Base-by-base conservation (phyloP, 2,113 vertebrate species). In the Lipotes vexillifer region DNA sequence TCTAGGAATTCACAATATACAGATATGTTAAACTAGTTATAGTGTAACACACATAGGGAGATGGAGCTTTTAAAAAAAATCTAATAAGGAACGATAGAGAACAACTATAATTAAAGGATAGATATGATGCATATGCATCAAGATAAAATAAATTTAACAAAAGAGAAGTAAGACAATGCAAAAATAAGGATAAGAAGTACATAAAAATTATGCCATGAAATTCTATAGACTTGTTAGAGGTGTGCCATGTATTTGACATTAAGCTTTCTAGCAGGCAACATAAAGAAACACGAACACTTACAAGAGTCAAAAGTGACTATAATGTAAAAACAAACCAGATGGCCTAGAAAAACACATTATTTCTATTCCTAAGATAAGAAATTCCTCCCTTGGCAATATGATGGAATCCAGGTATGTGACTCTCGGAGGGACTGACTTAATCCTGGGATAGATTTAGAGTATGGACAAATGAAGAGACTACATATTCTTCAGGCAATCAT, bases 241-340 rank as follows among this genome's bases (percentile, higher is more conserved):
- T 41, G 15, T 63, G 52, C 92, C 49, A 46, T 12, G 72, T 27
- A 92, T 59, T 66, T 92, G 57, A 61, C 68, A 55, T 72, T 95
- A 92, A 96, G 74, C 80, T 97, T 93, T 97, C 80, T 84, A 95
- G 80, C 92, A 97, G 97, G 92, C 97, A 97, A 94, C 57, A 92
- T 65, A 94, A 96, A 97, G 94, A 95, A 95, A 95, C 57, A 85
- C 27, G 20, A 93, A 97, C 68, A 92, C 96, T 97, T 94, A 93
- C 21, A 90, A 95, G 85, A 97, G 63, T 96, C 83, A 95, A 92
- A 96, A 97, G 95, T 95, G 92, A 96, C 90, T 77, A 94, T 80
- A 96, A 97, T 68, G 95, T 95, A 96, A 98, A 98, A 97, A 97
- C 85, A 97, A 98, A 98, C 97, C 97, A 98, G 97, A 98, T 98